Conservation (phyloP, 2,888 invertebrate genomes). For the Xylota segnis region DNA sequence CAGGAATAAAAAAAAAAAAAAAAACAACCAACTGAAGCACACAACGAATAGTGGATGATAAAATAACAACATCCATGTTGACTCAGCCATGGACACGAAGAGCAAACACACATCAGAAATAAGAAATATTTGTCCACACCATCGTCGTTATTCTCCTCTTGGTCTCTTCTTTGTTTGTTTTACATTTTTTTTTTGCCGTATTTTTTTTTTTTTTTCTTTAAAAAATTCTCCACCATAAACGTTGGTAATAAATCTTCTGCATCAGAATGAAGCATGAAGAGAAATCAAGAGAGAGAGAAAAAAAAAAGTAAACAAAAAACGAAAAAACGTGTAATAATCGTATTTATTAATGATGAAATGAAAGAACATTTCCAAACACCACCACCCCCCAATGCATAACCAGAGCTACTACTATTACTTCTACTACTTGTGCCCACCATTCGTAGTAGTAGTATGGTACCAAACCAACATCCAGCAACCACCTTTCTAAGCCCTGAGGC, state of each 20-base stretch:
- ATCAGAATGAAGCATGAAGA: conserved; percentile 20
- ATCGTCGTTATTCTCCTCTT: conserved; percentile 21
- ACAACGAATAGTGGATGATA: conserved; percentile 61
- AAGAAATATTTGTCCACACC: conserved; percentile 56
- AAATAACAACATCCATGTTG: conserved; percentile 75
- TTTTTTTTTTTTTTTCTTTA: conserved; percentile 11
- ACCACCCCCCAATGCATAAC: not conserved
- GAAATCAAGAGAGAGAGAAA: not conserved
- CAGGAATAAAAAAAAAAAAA: conserved; percentile 19
- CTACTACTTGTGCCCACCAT: conserved; percentile 5
- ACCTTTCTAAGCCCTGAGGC: conserved; percentile 80
- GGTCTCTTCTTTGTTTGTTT: conserved; percentile 30
- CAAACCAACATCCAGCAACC: conserved; percentile 19
- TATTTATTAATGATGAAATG: conserved; percentile 75
- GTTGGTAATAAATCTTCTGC: conserved; percentile 62
- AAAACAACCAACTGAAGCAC: conserved; percentile 43
- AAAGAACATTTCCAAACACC: conserved; percentile 64
- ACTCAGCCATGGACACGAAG: conserved; percentile 72
- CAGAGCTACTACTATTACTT: conserved; percentile 16
- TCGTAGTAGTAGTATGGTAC: conserved; percentile 15
- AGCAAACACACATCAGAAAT: conserved; percentile 66
- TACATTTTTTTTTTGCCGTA: conserved; percentile 37
- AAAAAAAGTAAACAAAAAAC: conserved; percentile 35
- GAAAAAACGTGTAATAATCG: conserved; percentile 59
- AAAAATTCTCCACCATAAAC: conserved; percentile 43